A percentile compares a stretch with the other conserved stretches of the same genome.
Evolutionary conservation across 1,140 invertebrate species (phyloP).

Genomic region (Hyles vespertilio): DNA sequence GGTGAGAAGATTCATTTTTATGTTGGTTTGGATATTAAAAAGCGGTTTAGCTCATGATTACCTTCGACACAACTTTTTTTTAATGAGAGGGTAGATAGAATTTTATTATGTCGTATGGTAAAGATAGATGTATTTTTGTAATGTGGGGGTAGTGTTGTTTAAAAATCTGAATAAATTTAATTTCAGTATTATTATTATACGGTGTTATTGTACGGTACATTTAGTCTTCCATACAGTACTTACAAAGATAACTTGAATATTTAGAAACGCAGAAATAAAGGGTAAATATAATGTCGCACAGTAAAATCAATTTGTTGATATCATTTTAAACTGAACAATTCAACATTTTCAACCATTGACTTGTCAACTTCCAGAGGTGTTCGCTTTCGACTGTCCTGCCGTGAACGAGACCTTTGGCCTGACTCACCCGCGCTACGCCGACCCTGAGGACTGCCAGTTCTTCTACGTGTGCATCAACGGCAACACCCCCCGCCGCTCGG

Average conservation of each 20-base stretch:
- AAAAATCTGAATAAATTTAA: not conserved
- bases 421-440: constrained; percentile 90
- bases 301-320: not conserved
- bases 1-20: constrained; percentile 57
- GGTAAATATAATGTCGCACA: no score
- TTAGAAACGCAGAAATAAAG: not conserved
- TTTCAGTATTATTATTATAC: not conserved
- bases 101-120: no score
- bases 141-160: not conserved
- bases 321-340: not conserved
- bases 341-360: no score
- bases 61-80: no score
- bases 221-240: not conserved
- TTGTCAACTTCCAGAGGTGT: constrained; percentile 79
- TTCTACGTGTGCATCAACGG: constrained; percentile 95
- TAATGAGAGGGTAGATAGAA: no score
- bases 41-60: no score
- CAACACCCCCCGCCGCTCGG: constrained; percentile 86
- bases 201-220: not conserved
- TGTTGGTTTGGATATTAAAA: no score
- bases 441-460: constrained; percentile 93
- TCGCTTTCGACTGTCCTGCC: constrained; percentile 90
- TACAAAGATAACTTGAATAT: not conserved
- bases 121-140: no score
- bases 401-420: constrained; percentile 83